Base-by-base conservation (phyloP, 1,140 invertebrate genomes). In the Epicauta chinensis region DNA sequence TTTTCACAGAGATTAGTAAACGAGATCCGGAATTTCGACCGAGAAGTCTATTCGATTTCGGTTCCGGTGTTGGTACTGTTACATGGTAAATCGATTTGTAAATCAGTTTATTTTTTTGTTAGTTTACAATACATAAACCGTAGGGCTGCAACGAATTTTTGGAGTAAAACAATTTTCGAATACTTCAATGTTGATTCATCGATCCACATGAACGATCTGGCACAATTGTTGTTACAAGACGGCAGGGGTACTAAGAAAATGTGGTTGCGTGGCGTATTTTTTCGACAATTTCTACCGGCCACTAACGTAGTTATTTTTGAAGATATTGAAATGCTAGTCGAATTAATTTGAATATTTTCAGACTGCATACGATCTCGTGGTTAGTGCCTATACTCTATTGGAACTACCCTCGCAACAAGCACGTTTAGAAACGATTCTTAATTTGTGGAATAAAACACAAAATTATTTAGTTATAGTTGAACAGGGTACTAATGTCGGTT, bases 381-480 rank as follows among this genome's bases (percentile, higher is more conserved):
- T 93, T 13, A 83, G 83, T 58, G 84, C 91, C 5, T 91, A 83
- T 67, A 80, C 89, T 1, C 73, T 95, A 38, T 77, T 94, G 49
- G 93, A 96, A 70, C 67, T 93, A 42, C 83, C 84, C 4, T 77
- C 77, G 51, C 68, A 75, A 44, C 72, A 81, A 63, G 73, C 72
- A 30, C 76, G 93, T 43, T 66, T 91, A 13, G 77, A 89, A 62
- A 77, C 79, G 0, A 68, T 94, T 51, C 71, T 84, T 13, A 88
- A 84, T 64, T 72, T 95, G 11, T 96, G 93, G 92, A 81, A 80
- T 34, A 94, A 91, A 75, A 92, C 91, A 9, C 74, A 81, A 51
- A 78, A 83, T 11, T 91, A 88, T 68, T 72, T 96, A 57, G 77
- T 97, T 30, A 73, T 97, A 32, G 79, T 93, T 10, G 93, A 97